Evolutionary conservation across 2,888 invertebrate genomes (phyloP).

Genomic region (Molanna angustata): DNA sequence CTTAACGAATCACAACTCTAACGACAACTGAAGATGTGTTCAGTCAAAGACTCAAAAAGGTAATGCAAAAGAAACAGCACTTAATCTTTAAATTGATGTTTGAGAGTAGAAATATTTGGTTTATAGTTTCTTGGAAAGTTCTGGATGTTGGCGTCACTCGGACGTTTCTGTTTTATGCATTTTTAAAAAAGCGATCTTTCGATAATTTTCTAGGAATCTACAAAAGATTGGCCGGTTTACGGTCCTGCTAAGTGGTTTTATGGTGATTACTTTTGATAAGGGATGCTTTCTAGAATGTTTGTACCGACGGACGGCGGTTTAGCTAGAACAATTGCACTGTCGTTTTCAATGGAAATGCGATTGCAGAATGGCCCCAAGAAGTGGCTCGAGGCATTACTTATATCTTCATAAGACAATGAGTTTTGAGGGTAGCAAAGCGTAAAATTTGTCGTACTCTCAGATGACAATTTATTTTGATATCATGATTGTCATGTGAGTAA

Average conservation of each 20-base stretch:
- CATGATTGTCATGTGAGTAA: no score
- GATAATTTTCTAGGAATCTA: not conserved
- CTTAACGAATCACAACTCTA: no score
- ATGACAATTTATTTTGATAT: no score
- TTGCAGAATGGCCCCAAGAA: conserved; percentile 19
- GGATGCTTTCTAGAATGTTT: conserved; percentile 10
- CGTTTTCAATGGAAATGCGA: conserved; percentile 5
- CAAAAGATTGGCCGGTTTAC: not conserved
- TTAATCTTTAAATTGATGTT: no score
- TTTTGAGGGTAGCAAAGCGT: conserved; percentile 25
- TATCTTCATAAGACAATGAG: conserved; percentile 28
- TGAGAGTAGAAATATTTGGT: no score
- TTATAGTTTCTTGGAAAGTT: no score
- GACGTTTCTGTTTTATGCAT: no score
- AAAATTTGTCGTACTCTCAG: no score
- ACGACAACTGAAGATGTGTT: no score
- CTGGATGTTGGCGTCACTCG: no score
- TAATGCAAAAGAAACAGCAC: no score
- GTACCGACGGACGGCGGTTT: not conserved
- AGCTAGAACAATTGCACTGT: not conserved
- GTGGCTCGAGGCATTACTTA: conserved; percentile 23
- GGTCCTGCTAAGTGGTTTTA: conserved; percentile 10
- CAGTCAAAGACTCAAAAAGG: no score
- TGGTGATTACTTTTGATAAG: conserved; percentile 19
- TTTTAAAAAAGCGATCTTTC: not conserved